These are phyloP conservation scores for Zosterops borbonicus DNA, from an alignment of 2,113 vertebrate genomes.

Conservation along the genomic window DNA sequence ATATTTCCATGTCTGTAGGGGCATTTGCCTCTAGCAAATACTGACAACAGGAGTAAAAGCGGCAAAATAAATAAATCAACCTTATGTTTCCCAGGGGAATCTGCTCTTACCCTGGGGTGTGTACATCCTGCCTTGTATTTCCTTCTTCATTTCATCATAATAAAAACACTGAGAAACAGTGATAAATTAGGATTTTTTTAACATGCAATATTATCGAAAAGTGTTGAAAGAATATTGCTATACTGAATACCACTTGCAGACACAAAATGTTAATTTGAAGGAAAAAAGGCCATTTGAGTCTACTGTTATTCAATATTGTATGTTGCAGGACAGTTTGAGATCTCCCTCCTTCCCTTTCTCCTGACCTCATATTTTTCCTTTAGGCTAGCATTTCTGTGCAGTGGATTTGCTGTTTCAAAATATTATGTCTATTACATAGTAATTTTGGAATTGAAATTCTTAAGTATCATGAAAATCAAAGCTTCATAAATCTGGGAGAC, in stretches of 20 bases:
- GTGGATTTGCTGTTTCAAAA: slow-evolving; percentile 20
- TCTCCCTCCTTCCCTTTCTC: not conserved
- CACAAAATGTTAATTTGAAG: not conserved
- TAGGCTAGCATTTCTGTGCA: not conserved
- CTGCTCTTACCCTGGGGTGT: not conserved
- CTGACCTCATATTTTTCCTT: not conserved
- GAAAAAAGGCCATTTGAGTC: not conserved
- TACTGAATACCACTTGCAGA: not conserved
- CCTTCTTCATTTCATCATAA: not conserved
- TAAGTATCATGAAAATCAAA: not conserved
- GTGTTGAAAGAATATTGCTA: not conserved
- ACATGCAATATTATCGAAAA: not conserved
- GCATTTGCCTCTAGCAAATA: not conserved
- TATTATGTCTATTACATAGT: slow-evolving; percentile 30
- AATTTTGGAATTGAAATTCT: slow-evolving; percentile 17
- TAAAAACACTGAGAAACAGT: not conserved
- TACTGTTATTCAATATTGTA: not conserved
- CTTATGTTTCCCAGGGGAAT: not conserved
- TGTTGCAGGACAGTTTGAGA: not conserved
- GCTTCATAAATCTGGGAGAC: slow-evolving; percentile 18
- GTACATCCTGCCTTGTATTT: not conserved
- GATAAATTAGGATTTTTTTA: not conserved
- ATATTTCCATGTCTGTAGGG: not conserved
- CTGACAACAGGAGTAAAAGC: not conserved
- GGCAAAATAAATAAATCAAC: not conserved